Evolutionary conservation across 2,888 invertebrate species (phyloP).

Genomic region (Athripsodes cinereus): DNA sequence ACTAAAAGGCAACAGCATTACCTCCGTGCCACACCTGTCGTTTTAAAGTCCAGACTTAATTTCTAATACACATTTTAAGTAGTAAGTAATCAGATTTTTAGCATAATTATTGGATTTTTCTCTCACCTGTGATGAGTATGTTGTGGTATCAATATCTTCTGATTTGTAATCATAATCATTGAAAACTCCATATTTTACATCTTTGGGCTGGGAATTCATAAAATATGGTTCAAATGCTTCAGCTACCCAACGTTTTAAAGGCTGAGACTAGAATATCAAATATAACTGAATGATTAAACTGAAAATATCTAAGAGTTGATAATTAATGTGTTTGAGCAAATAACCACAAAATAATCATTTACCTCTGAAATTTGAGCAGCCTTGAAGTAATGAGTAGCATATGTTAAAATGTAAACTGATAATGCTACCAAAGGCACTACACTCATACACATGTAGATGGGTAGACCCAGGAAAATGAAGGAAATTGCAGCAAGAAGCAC

Average conservation of each 20-base stretch:
- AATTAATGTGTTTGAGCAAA: background rate
- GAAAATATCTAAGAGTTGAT: too few species aligned
- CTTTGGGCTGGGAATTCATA: slow-evolving; percentile 17
- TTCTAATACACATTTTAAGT: background rate
- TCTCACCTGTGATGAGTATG: slow-evolving; percentile 21
- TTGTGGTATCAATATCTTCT: slow-evolving; percentile 15
- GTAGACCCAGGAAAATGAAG: slow-evolving; percentile 25
- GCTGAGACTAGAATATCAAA: slow-evolving; percentile 18
- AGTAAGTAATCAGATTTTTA: background rate
- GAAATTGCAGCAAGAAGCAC: slow-evolving; percentile 22
- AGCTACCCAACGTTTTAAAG: slow-evolving; percentile 24
- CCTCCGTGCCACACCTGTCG: too few species aligned
- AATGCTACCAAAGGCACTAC: slow-evolving; percentile 21
- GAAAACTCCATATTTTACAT: slow-evolving; percentile 23
- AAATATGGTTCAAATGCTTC: slow-evolving; percentile 27
- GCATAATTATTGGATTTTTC: background rate
- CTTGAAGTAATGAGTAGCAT: slow-evolving; percentile 18
- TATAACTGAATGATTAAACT: background rate
- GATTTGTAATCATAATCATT: slow-evolving; percentile 20
- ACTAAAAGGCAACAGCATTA: too few species aligned
- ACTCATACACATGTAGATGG: slow-evolving; percentile 18
- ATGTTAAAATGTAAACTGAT: slow-evolving; percentile 19
- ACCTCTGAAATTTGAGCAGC: slow-evolving; percentile 17
- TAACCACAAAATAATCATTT: background rate
- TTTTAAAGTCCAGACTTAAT: too few species aligned